Conservation (phyloP, 37 sponge, comb jelly and placozoan genomes). For the Theonella swinhoei region DNA sequence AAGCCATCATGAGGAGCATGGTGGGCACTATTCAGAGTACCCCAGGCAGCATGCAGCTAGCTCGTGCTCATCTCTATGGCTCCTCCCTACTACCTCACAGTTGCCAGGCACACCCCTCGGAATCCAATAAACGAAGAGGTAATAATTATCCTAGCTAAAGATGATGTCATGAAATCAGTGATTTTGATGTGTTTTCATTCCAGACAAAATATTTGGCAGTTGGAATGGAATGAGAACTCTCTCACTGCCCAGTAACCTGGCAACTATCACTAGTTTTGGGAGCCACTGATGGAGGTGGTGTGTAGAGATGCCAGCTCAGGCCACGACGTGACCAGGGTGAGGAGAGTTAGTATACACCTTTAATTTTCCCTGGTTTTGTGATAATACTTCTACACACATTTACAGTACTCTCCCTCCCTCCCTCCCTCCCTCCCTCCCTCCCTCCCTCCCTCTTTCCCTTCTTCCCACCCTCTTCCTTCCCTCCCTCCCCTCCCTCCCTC, state of each 20-base stretch:
- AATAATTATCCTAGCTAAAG: too few species aligned
- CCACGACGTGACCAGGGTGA: conserved; percentile 78
- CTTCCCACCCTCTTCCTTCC: too few species aligned
- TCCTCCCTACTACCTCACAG: conserved; percentile 81
- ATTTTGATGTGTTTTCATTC: too few species aligned
- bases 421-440: too few species aligned
- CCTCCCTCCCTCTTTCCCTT: too few species aligned
- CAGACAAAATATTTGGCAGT: neutral
- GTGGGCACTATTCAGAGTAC: conserved; percentile 37
- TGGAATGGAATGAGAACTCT: neutral
- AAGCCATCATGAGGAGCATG: conserved; percentile 59
- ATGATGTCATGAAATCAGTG: too few species aligned
- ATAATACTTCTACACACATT: too few species aligned
- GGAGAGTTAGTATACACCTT: too few species aligned
- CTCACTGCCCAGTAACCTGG: conserved; percentile 52
- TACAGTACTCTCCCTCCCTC: too few species aligned
- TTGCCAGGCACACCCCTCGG: conserved; percentile 25
- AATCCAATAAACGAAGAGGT: neutral
- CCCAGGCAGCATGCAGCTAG: conserved; percentile 47
- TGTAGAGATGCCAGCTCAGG: conserved; percentile 92
- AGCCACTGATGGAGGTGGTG: conserved; percentile 84
- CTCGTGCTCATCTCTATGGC: conserved; percentile 68
- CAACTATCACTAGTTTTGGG: conserved; percentile 73
- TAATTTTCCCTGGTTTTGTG: too few species aligned
- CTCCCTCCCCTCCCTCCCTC: conserved; percentile 4